These are phyloP conservation scores for Drosophila prostipennis DNA, from an alignment of 2,888 invertebrate genomes.

Conservation along the genomic window DNA sequence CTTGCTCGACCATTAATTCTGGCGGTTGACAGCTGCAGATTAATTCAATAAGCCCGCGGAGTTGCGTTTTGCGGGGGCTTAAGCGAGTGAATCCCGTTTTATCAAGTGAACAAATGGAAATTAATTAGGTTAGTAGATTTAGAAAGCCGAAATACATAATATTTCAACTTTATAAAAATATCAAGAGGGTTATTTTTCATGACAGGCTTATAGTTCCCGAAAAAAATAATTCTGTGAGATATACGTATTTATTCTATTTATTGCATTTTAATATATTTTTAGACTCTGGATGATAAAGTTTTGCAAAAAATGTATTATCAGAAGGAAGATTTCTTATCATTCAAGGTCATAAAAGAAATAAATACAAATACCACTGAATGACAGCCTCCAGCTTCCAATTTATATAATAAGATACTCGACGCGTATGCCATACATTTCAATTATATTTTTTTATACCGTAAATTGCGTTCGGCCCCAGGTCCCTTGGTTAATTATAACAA, in stretches of 20 bases:
- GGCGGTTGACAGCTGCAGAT: slow-evolving; percentile 18
- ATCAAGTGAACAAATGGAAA: background rate
- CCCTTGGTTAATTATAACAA: slow-evolving; percentile 46
- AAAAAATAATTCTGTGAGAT: no score
- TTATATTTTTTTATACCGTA: background rate
- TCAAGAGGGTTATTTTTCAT: no score
- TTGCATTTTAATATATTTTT: no score
- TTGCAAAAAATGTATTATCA: no score
- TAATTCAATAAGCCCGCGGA: slow-evolving; percentile 2
- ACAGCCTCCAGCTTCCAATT: background rate
- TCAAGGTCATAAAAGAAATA: background rate
- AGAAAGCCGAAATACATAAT: no score
- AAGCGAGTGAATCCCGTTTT: background rate
- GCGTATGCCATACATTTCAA: slow-evolving; percentile 9
- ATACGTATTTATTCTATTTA: no score
- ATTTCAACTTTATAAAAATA: no score
- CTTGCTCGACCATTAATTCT: slow-evolving; percentile 16
- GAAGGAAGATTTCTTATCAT: no score
- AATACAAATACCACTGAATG: background rate
- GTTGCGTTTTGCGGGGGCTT: slow-evolving; percentile 7
- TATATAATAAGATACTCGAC: background rate
- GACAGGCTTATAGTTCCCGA: no score
- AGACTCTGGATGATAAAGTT: no score
- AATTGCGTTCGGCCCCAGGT: slow-evolving; percentile 11
- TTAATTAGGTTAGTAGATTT: no score